Evolutionary conservation across 2,797 vertebrate genomes (phyloP).

Genomic region (Botia almorhae): DNA sequence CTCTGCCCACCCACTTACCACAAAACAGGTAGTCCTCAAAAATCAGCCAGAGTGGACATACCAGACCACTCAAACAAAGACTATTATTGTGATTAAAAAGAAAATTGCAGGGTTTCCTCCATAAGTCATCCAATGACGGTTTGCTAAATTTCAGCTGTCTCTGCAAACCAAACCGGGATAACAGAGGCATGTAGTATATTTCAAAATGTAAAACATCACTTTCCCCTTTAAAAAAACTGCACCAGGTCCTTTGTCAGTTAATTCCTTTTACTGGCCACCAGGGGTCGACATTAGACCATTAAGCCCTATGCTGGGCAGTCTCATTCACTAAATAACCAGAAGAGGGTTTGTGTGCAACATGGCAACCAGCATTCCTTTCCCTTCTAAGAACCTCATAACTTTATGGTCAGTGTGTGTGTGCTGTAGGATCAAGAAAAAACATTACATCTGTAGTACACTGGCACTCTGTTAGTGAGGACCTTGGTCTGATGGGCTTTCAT

Average conservation of each 20-base stretch:
- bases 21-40: neutral
- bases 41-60: neutral
- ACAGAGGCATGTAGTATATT: too few relatives aligned
- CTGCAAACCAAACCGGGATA: neutral
- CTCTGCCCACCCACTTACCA: too few relatives aligned
- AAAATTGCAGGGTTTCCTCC: neutral
- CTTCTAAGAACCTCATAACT: slow-evolving; percentile 25
- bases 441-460: neutral
- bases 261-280: slow-evolving; percentile 36
- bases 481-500: neutral
- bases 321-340: neutral
- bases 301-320: neutral
- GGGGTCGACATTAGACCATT: slow-evolving; percentile 19
- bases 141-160: neutral
- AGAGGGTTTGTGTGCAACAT: slow-evolving; percentile 10
- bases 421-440: neutral
- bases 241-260: neutral
- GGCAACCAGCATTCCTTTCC: slow-evolving; percentile 31
- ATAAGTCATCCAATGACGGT: neutral
- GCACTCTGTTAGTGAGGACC: neutral
- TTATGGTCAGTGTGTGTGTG: neutral
- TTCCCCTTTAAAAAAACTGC: neutral
- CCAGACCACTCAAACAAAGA: neutral
- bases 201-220: too few relatives aligned
- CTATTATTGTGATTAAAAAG: neutral